Percentiles rank a stretch among this genome's conserved stretches.
These are phyloP conservation scores for Petrocephalus microphthalmus DNA, from an alignment of 2,113 vertebrate species.

Conservation along the genomic window DNA sequence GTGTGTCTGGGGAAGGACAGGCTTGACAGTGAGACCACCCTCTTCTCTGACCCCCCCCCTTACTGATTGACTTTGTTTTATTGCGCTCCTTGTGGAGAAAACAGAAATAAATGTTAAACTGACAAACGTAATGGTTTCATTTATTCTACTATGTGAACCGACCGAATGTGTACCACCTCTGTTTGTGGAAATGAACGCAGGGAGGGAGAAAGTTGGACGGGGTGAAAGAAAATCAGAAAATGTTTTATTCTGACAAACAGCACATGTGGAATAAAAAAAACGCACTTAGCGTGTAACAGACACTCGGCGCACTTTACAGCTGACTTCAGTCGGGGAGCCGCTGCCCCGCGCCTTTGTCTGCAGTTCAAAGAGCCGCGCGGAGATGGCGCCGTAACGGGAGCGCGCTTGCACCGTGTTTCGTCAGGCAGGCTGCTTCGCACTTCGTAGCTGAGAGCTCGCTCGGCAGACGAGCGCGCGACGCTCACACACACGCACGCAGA, in stretches of 20 bases:
- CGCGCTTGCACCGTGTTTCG: conserved; percentile 5
- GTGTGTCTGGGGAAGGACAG: conserved; percentile 19
- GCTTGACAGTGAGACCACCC: conserved; percentile 23
- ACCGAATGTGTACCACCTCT: neutral
- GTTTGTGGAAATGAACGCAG: neutral
- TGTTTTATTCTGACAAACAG: neutral
- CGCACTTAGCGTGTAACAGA: neutral
- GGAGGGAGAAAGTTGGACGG: neutral
- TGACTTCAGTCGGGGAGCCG: conserved; percentile 22
- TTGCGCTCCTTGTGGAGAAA: neutral
- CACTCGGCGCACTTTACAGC: conserved; percentile 15
- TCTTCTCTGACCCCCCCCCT: neutral
- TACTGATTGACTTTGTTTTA: neutral
- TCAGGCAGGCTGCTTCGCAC: neutral
- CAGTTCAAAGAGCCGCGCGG: conserved; percentile 29
- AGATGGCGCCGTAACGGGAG: conserved; percentile 22
- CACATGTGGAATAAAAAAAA: neutral
- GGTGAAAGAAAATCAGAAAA: neutral
- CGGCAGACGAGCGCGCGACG: too few relatives aligned
- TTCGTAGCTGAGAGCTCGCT: neutral
- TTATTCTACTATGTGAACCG: neutral
- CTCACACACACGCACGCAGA: neutral
- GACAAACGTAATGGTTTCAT: neutral
- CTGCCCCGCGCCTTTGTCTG: conserved; percentile 23
- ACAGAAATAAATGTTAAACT: neutral